Evolutionary conservation across 2,888 invertebrate species (phyloP).

Genomic region (Oxyteleia sp.): DNA sequence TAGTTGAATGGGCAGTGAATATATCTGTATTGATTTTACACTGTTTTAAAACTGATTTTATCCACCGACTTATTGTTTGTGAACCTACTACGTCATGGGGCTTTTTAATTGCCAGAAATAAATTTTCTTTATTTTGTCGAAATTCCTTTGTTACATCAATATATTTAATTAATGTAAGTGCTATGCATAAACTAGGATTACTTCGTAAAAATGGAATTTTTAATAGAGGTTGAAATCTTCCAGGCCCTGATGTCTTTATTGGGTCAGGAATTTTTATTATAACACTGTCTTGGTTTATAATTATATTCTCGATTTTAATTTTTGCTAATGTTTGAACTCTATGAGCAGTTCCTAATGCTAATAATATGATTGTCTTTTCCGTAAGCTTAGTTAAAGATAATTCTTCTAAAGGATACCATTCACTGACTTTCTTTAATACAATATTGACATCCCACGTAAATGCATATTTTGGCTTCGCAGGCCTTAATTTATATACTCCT

Average conservation of each 20-base stretch:
- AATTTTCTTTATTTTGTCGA: conserved; percentile 1
- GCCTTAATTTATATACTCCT: conserved; percentile 44
- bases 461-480: conserved; percentile 51
- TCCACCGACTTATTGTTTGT: conserved; percentile 17
- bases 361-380: conserved; percentile 36
- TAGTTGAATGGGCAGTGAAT: conserved; percentile 7
- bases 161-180: conserved; percentile 10
- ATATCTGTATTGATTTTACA: not conserved
- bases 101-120: conserved; percentile 11
- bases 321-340: conserved; percentile 28
- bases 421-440: conserved; percentile 22
- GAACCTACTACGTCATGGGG: not conserved
- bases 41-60: conserved; percentile 6
- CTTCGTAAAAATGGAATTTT: not conserved
- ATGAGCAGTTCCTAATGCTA: conserved; percentile 39
- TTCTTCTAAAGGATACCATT: conserved; percentile 22
- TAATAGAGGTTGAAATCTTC: conserved; percentile 14
- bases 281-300: not conserved
- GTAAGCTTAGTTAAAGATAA: conserved; percentile 20
- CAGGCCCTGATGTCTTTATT: conserved; percentile 13
- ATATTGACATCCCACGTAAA: conserved; percentile 56
- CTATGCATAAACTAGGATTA: conserved; percentile 5
- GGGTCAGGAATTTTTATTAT: conserved; percentile 7
- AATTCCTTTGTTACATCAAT: not conserved
- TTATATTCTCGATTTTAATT: conserved; percentile 24